phyloP scores from a whole-genome alignment of 1,140 invertebrate species.

The Homalodisca vitripennis region DNA sequence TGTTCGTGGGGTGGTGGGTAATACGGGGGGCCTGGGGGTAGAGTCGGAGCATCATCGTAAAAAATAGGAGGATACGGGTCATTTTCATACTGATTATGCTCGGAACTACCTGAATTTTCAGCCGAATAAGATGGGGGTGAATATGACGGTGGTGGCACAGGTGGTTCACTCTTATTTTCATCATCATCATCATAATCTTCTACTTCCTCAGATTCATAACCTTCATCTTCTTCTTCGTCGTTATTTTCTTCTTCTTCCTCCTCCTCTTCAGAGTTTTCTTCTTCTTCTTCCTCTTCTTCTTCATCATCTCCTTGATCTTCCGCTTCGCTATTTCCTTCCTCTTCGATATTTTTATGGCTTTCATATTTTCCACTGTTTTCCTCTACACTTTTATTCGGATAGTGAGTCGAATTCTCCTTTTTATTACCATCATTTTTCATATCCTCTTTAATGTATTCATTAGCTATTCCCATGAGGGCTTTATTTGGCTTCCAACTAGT shows the following conservation, averaged over 20 bases:
- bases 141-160: background rate
- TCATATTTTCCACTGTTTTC: background rate
- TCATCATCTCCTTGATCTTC: constrained; percentile 16
- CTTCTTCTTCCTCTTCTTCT: constrained; percentile 22
- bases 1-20: background rate
- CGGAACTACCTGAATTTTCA: background rate
- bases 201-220: background rate
- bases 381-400: background rate
- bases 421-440: constrained; percentile 2
- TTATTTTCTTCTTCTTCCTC: background rate
- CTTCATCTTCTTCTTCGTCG: constrained; percentile 5
- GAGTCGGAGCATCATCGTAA: background rate
- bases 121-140: background rate
- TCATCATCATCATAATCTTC: background rate
- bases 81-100: background rate
- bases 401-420: background rate
- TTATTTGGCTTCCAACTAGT: constrained; percentile 13
- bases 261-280: constrained; percentile 3
- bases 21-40: constrained; percentile 10
- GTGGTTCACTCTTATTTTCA: background rate
- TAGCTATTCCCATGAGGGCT: background rate
- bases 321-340: background rate
- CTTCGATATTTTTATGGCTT: background rate
- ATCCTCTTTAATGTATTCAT: constrained; percentile 19
- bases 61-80: no score